phyloP scores from a whole-genome alignment of 2,797 vertebrate genomes.

The Xyrichtys novacula region DNA sequence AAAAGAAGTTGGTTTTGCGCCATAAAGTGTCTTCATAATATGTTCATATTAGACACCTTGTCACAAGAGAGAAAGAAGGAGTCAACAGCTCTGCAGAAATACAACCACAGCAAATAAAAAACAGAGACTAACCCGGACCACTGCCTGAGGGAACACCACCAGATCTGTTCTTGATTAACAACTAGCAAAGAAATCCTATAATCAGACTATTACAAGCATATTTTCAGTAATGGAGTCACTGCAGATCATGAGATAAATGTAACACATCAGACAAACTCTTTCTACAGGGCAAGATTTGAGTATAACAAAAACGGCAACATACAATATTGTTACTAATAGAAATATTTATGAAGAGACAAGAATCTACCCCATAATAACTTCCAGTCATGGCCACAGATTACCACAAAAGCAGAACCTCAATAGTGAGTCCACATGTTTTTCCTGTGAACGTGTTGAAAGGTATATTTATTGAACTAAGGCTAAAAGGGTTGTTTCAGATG shows the following conservation, averaged over 20 bases:
- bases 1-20: conserved; percentile 17
- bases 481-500: conserved; percentile 95
- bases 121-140: conserved; percentile 11
- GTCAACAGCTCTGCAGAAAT: conserved; percentile 8
- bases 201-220: conserved; percentile 33
- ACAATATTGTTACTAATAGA: not conserved
- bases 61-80: not conserved
- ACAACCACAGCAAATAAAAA: conserved; percentile 38
- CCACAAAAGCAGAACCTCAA: conserved; percentile 40
- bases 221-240: conserved; percentile 31
- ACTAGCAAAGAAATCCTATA: conserved; percentile 37
- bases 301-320: not conserved
- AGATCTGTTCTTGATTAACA: conserved; percentile 47
- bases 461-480: conserved; percentile 92
- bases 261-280: conserved; percentile 6
- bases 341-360: conserved; percentile 3
- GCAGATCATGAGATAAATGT: conserved; percentile 20
- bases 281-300: not conserved
- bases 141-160: conserved; percentile 25
- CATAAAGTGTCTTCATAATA: not conserved
- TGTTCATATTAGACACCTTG: conserved; percentile 1
- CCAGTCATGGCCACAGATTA: conserved; percentile 44
- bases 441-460: conserved; percentile 89
- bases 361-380: not conserved
- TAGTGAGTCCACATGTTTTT: conserved; percentile 39